Conservation (phyloP, 2,888 invertebrate species). For the Marasmarcha lunaedactyla region DNA sequence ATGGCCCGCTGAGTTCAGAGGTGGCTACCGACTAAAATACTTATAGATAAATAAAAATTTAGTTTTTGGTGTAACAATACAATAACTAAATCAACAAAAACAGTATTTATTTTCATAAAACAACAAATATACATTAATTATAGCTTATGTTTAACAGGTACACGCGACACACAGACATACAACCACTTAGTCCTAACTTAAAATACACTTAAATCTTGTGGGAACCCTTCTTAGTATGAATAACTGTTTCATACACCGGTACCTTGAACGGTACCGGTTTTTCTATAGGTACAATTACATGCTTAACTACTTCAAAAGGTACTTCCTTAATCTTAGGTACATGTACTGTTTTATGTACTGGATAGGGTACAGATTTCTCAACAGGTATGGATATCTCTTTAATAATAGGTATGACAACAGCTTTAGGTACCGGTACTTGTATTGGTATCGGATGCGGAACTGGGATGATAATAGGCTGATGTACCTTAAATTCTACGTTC, state of each 20-base stretch:
- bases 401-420: slow-evolving; percentile 75
- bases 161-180: no score
- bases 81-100: no score
- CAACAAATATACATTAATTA: no score
- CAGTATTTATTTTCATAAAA: no score
- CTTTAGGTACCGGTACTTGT: slow-evolving; percentile 76
- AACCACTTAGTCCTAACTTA: no score
- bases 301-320: slow-evolving; percentile 77
- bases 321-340: slow-evolving; percentile 77
- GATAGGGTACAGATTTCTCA: slow-evolving; percentile 79
- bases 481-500: slow-evolving; percentile 70
- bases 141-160: no score
- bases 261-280: slow-evolving; percentile 79
- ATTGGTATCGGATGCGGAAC: slow-evolving; percentile 77
- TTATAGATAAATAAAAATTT: no score
- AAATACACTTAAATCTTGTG: slow-evolving; percentile 46
- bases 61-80: no score
- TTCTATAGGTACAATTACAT: slow-evolving; percentile 75
- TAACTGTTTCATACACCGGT: slow-evolving; percentile 78
- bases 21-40: no score
- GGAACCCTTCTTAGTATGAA: slow-evolving; percentile 75
- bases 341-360: slow-evolving; percentile 74
- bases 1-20: no score
- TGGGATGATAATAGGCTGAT: slow-evolving; percentile 68
- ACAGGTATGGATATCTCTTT: slow-evolving; percentile 78